phyloP scores from a whole-genome alignment of 2,888 invertebrate species.

The Amphipoea oculea region DNA sequence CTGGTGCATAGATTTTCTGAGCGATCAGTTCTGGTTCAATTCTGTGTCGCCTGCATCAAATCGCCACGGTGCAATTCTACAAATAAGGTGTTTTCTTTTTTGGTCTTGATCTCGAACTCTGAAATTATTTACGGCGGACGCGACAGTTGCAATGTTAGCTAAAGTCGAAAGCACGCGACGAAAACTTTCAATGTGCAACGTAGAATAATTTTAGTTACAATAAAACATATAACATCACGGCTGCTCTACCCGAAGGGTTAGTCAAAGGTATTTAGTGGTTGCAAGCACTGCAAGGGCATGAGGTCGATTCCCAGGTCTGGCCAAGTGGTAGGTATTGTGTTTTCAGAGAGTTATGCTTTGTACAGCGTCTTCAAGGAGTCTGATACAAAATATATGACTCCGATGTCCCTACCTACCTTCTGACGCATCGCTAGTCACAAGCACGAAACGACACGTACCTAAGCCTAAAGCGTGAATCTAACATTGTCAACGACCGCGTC shows the following conservation, averaged over 20 bases:
- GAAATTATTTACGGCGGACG: slow-evolving; percentile 51
- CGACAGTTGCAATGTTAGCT: slow-evolving; percentile 34
- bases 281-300: not conserved
- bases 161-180: slow-evolving; percentile 27
- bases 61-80: slow-evolving; percentile 41
- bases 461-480: not conserved
- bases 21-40: slow-evolving; percentile 36
- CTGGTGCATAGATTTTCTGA: slow-evolving; percentile 31
- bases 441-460: not conserved
- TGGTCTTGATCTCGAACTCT: slow-evolving; percentile 26
- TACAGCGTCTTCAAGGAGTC: not conserved
- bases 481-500: not conserved
- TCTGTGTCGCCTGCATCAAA: slow-evolving; percentile 30
- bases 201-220: slow-evolving; percentile 7
- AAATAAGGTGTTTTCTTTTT: slow-evolving; percentile 45
- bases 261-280: not conserved
- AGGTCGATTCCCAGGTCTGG: not conserved
- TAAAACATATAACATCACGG: not conserved
- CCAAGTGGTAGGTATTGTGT: not conserved
- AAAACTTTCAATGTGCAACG: slow-evolving; percentile 23
- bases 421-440: not conserved
- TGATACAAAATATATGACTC: not conserved
- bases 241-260: not conserved
- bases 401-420: not conserved
- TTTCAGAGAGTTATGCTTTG: not conserved